Evolutionary conservation across 1,140 invertebrate genomes (phyloP).

Genomic region (Drosophila lini): DNA sequence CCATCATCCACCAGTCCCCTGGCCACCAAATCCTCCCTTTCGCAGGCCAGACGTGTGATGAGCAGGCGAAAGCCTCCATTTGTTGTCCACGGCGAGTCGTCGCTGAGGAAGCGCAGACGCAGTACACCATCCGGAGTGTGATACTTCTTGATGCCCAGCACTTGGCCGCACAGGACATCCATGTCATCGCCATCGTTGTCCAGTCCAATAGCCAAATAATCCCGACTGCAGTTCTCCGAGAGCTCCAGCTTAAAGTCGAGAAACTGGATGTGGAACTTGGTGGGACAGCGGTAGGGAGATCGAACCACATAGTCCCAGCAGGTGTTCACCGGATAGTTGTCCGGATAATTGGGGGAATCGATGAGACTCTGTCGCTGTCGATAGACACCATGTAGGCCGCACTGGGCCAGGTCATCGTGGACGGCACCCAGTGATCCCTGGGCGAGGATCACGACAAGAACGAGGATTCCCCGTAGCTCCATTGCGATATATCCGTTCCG

Average conservation of each 20-base stretch:
- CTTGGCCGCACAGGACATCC: constrained; percentile 85
- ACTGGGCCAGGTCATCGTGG: constrained; percentile 73
- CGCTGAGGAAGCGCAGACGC: constrained; percentile 80
- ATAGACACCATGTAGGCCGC: constrained; percentile 72
- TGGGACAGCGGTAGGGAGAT: constrained; percentile 85
- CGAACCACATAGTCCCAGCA: constrained; percentile 85
- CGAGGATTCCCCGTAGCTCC: constrained; percentile 17
- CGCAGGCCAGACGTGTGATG: constrained; percentile 85
- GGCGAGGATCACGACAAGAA: constrained; percentile 17
- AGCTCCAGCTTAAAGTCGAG: constrained; percentile 85
- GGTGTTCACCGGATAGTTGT: constrained; percentile 84
- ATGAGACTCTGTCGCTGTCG: constrained; percentile 79
- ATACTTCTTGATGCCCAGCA: constrained; percentile 85
- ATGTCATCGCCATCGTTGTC: constrained; percentile 75
- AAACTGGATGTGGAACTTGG: constrained; percentile 86
- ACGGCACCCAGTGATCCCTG: constrained; percentile 34
- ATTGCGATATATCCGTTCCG: constrained; percentile 16
- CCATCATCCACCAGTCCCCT: constrained; percentile 35
- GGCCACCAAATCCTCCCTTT: constrained; percentile 60
- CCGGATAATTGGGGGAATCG: constrained; percentile 85
- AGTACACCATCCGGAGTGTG: constrained; percentile 84
- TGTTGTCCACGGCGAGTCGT: constrained; percentile 76
- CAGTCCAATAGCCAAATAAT: constrained; percentile 84
- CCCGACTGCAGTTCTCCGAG: constrained; percentile 85
- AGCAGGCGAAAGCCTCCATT: constrained; percentile 85